Evolutionary conservation across 2,797 vertebrate species (phyloP), one percentile per base, ranked within the genome.

Genomic region (Falco rusticolus): DNA sequence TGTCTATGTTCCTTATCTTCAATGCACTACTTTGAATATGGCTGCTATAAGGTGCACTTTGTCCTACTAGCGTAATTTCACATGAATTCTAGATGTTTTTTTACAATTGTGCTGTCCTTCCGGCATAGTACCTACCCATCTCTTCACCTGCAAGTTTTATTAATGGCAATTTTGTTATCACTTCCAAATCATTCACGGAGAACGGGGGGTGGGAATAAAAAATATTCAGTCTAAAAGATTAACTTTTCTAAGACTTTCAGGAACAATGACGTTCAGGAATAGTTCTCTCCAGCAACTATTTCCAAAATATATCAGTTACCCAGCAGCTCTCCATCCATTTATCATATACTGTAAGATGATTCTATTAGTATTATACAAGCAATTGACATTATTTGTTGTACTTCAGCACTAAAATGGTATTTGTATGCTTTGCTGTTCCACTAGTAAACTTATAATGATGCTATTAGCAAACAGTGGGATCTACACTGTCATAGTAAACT

Each of bases 161-260:
- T 53, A 78, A 10, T 25, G 4, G 39, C 31, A 37, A 39, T 31
- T 54, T 14, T 78, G 33, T 41, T 75, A 75, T 21, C 59, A 64
- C 1, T 8, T 43, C 24, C 43, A 90, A 84, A 72, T 28, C 13
- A 54, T 31, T 78, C 6, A 75, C 8, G 5, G 39, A 41, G 39
- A 41, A 41, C 13, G 39, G 39, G 11, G 39, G 5, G 39, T 41
- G 39, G 37, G 37, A 39, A 39, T 39, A 39, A 39, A 39, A 41
- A 7, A 7, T 25, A 29, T n/a, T 0, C 0, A 72, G 18, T n/a
- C 59, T 33, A 68, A 3, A 2, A 84, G 28, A 59, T 47, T 39
- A 84, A 63, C 11, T 64, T 72, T 43, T 75, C n/a, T 63, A 69
- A 54, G 45, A 59, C 33, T 76, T 89, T 50, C 10, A 76, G 21